Evolutionary conservation across 2,888 invertebrate genomes (phyloP), one percentile per base, ranked within the genome.

Genomic region (Dryadula phaetusa): DNA sequence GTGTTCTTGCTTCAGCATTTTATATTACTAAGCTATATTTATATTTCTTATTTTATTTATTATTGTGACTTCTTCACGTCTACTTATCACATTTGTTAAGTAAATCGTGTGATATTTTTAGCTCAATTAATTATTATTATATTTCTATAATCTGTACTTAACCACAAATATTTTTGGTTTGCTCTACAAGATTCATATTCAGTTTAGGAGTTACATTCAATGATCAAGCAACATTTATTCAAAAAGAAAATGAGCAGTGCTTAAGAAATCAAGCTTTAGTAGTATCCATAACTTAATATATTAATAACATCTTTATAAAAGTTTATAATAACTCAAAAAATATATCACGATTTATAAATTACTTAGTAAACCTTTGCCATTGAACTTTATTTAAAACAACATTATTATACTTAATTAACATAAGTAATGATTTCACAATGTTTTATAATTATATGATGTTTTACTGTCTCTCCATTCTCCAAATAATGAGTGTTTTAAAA

Each of bases 1-100:
- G 80, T 85, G 79, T 90, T 85, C 79, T 85, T 83, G 83, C 82
- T 87, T 84, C 76, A 78, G 82, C 82, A 84, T 85, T 85, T 85
- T 80, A 76, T 77, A 74, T 75, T 77, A 71, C 75, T 80, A 76
- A 76, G 67, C 72, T 77, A 74, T 73, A 75, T 76, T 76, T 79
- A 70, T 67, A 68, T 71, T 70, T 74, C 73, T 75, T 74, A 71
- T 72, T 73, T 69, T 83, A 78, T 81, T 78, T 78, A 77, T 77
- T 79, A 72, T 71, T 76, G 76, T 82, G 75, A 82, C 72, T 77
- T 79, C 78, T 82, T 73, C 83, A 84, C 84, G 81, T 78, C 78
- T 85, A 83, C 84, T 86, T 85, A 83, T 76, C 83, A 74, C 66
- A 79, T 79, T 80, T 77, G 77, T 81, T 83, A 83, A 81, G 82